Evolutionary conservation across 1,140 invertebrate genomes (phyloP), one percentile per base, ranked within the genome.

Genomic region (Anthonomus grandis): DNA sequence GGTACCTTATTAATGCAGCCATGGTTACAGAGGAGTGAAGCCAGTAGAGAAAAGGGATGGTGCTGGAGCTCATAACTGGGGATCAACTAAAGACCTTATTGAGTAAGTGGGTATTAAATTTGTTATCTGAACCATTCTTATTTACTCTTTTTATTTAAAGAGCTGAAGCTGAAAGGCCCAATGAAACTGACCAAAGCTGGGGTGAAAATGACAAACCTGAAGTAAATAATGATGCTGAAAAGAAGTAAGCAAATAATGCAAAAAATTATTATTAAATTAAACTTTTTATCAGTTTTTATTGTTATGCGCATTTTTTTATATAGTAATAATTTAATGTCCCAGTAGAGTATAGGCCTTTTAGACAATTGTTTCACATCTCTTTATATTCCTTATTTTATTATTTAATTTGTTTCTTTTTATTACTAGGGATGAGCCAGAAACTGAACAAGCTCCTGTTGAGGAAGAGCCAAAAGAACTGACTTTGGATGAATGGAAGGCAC

Each of bases 1-100:
- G 27, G 65, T 63, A 73, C 72, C 69, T 57, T 57, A 57, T 75
- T 65, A 73, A 74, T 73, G 68, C 66, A 75, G 72, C 68, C 70
- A 74, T 75, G 74, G 63, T 79, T 79, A 76, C 78, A 89, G 87
- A 75, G 92, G 94, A 70, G 86, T 97, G 48, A 97, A 97, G 78
- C 82, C 91, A 56, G 81, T 93, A 63, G 93, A 97, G 70, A 97
- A 97, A 77, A 86, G 90, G 63, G 93, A 97, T 70, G 95, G 93
- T 70, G 87, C 83, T 78, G 95, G 94, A 51, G 85, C 91, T 65
- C 91, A 93, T 75, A 97, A 97, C 74, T 97, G 95, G 94, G 94
- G 94, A 65, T 91, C 87, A 42, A 83, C 93, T 64, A 92, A 90
- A 73, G 92, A 95, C 77, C 91, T 95, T 65, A 85, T 93, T 63